Conservation (phyloP, 2,113 vertebrate species). For the Chloroceryle aenea region DNA sequence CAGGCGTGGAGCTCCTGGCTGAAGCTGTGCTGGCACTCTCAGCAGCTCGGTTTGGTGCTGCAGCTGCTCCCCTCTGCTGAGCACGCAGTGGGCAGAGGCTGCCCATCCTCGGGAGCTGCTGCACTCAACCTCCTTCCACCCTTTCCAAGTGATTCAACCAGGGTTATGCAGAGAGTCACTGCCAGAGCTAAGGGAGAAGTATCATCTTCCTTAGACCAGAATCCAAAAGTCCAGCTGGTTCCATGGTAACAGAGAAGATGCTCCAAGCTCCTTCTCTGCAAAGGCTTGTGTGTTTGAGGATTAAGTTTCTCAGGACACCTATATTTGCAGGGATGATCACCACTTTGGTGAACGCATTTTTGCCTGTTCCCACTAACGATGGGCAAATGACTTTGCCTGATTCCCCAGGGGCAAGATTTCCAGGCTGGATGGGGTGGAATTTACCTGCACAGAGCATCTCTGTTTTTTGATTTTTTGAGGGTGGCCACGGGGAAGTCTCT, state of each 20-base stretch:
- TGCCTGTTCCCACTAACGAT: neutral
- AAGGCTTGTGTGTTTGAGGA: neutral
- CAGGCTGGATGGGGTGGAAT: neutral
- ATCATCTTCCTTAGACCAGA: neutral
- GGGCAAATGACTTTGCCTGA: neutral
- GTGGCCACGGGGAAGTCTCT: neutral
- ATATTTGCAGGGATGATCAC: neutral
- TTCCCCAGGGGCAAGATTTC: neutral
- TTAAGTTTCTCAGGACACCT: neutral
- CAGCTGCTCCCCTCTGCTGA: neutral
- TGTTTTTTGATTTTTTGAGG: neutral
- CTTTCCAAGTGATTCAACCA: neutral
- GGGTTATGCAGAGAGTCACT: rapidly evolving
- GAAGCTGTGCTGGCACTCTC: neutral
- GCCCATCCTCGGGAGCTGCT: neutral
- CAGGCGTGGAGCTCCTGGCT: rapidly evolving
- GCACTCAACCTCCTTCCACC: neutral
- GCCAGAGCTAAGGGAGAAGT: neutral
- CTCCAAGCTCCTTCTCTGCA: neutral
- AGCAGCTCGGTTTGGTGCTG: rapidly evolving
- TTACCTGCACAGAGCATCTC: neutral
- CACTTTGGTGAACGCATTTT: neutral
- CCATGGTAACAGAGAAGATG: neutral
- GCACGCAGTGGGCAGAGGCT: neutral
- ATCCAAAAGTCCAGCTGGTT: neutral